A percentile compares a stretch with the other conserved stretches of the same genome.
Conservation (phyloP, 2,113 vertebrate species). For the Aix galericulata region DNA sequence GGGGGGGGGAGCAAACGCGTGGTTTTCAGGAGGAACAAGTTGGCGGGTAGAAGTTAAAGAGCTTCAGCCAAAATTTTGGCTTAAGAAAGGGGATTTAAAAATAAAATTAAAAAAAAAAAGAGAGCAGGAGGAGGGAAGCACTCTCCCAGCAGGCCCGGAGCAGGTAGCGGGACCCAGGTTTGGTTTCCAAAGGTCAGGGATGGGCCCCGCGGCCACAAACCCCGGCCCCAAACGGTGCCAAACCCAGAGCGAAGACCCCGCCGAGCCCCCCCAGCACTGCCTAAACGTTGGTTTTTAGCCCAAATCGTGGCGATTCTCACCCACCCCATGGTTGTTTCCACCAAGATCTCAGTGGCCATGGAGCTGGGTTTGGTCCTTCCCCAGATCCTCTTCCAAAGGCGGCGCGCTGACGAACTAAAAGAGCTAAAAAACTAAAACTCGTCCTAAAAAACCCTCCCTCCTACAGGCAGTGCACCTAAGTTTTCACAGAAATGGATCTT, state of each 20-base stretch:
- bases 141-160: no score
- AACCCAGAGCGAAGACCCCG: neutral
- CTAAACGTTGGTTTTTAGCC: neutral
- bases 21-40: neutral
- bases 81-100: neutral
- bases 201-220: neutral
- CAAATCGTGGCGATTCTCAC: neutral
- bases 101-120: neutral
- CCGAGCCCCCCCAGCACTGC: accelerated
- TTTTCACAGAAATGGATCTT: neutral
- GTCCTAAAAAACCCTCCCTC: neutral
- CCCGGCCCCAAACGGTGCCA: accelerated
- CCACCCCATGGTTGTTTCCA: accelerated
- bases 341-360: no score
- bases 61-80: neutral
- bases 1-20: neutral
- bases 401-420: accelerated
- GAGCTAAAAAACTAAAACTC: no score
- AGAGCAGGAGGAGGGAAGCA: neutral
- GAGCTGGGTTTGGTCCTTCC: no score
- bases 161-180: neutral
- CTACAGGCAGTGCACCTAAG: accelerated
- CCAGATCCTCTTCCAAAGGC: neutral
- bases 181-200: neutral
- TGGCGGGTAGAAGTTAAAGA: neutral